Percentiles rank a stretch among this genome's conserved stretches.
Evolutionary conservation across 2,113 vertebrate species (phyloP).

Genomic region (Eretmochelys imbricata): DNA sequence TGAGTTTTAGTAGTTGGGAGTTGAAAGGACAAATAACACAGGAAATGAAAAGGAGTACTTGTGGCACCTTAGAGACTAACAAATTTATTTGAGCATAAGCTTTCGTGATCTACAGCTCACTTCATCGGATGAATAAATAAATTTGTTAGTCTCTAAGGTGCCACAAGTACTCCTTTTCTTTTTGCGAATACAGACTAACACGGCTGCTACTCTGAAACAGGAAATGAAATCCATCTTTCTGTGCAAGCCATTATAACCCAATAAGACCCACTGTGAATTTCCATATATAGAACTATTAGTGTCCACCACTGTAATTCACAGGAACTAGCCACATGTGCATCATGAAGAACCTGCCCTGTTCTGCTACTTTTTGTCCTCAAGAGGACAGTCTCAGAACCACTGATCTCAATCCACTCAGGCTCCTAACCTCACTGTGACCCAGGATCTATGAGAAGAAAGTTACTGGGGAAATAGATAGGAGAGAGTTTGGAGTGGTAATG

Average conservation of each 20-base stretch:
- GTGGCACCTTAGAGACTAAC: no score
- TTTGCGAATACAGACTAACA: no score
- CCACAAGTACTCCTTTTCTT: no score
- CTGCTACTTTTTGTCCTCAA: not conserved
- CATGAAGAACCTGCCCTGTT: not conserved
- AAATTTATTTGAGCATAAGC: no score
- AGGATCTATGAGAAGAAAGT: not conserved
- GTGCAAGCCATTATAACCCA: conserved; percentile 49
- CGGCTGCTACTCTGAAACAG: no score
- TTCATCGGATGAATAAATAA: no score
- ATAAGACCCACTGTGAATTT: conserved; percentile 35
- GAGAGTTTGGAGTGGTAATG: not conserved
- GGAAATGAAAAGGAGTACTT: conserved; percentile 12
- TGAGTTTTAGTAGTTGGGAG: conserved; percentile 30
- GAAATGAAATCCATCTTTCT: conserved; percentile 64
- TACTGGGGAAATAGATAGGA: not conserved
- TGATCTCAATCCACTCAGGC: not conserved
- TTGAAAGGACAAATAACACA: conserved; percentile 38
- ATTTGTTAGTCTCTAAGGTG: no score
- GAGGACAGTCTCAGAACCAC: not conserved
- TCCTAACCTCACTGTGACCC: not conserved
- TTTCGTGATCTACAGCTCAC: no score
- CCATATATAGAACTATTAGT: conserved; percentile 11
- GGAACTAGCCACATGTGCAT: not conserved
- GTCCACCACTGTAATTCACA: not conserved